phyloP scores from a whole-genome alignment of 53 echinoderm and acorn worm species.

The Luidia sarsii region DNA sequence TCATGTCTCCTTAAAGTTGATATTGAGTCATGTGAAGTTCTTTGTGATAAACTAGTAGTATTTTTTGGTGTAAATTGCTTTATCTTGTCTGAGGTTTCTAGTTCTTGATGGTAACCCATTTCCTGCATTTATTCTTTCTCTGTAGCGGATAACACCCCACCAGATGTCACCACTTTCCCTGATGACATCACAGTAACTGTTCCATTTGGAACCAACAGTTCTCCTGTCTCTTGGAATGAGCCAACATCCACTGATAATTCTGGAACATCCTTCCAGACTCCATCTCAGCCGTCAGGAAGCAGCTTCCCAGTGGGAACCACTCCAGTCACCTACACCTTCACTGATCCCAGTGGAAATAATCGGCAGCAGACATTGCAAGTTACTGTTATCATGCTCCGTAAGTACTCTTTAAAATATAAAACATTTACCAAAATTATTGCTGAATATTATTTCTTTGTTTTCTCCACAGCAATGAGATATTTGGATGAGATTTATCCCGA shows the following conservation, averaged over 20 bases:
- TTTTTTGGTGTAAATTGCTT: too few relatives aligned
- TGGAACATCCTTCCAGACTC: conserved; percentile 2
- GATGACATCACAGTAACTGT: neutral
- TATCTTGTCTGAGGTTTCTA: too few relatives aligned
- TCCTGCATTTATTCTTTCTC: too few relatives aligned
- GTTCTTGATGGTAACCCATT: too few relatives aligned
- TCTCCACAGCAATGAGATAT: too few relatives aligned
- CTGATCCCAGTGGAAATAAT: conserved; percentile 43
- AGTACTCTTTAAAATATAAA: neutral
- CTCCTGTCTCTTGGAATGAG: conserved; percentile 30
- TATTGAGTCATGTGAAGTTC: too few relatives aligned
- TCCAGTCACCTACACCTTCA: conserved; percentile 39
- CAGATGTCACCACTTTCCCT: conserved; percentile 40
- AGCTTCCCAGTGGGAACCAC: conserved; percentile 19
- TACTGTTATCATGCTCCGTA: conserved; percentile 12
- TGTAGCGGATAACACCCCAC: conserved; percentile 28
- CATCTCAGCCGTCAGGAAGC: conserved; percentile 7
- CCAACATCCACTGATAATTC: conserved; percentile 54
- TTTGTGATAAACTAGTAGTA: too few relatives aligned
- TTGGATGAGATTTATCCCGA: too few relatives aligned
- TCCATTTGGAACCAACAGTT: conserved; percentile 24
- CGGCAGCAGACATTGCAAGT: conserved; percentile 54
- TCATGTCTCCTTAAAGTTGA: neutral
- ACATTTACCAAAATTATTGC: too few relatives aligned
- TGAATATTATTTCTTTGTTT: too few relatives aligned